Evolutionary conservation across 2,113 vertebrate species (phyloP), one percentile per base, ranked within the genome.

Genomic region (Nothocercus nigrocapillus): DNA sequence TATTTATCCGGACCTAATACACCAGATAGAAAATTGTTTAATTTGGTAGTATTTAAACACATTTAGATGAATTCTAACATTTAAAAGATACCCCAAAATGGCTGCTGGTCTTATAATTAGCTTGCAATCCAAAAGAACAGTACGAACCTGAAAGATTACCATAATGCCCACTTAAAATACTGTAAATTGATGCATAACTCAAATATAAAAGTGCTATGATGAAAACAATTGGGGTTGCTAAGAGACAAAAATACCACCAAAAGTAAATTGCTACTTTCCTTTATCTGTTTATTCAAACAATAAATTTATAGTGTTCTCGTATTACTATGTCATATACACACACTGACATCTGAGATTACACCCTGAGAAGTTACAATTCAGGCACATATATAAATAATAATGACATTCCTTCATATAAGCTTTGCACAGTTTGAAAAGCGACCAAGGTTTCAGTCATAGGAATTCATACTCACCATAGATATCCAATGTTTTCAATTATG

Each of bases 221-320:
- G 83, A 83, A 92, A 94, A 92, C 56, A 96, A 78, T 49, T 70
- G 77, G 70, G 61, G 94, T 95, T 96, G 94, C 89, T 90, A 89
- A 81, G 96, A 78, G 61, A 92, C 81, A 90, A 89, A 90, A 94
- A 86, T 66, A 72, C 36, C 69, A 54, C 63, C 86, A 74, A 86
- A 95, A 92, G n/a, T 74, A 96, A 95, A 92, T 94, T 68, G 78
- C 69, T 94, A 67, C 77, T 89, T 95, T 84, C 77, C 67, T 90
- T 21, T 66, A 66, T 84, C 68, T 95, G 81, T 94, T 93, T 92
- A 90, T 95, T 96, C 91, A 89, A 90, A 66, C 56, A 94, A 59
- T 78, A 78, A 47, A 93, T 22, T 81, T 1, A 0, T 74, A 40
- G 36, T 70, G 36, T 67, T 94, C 74, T 67, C 84, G 56, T 84